These are phyloP conservation scores for Sarcoramphus papa DNA, from an alignment of 2,797 vertebrate species.

Conservation along the genomic window DNA sequence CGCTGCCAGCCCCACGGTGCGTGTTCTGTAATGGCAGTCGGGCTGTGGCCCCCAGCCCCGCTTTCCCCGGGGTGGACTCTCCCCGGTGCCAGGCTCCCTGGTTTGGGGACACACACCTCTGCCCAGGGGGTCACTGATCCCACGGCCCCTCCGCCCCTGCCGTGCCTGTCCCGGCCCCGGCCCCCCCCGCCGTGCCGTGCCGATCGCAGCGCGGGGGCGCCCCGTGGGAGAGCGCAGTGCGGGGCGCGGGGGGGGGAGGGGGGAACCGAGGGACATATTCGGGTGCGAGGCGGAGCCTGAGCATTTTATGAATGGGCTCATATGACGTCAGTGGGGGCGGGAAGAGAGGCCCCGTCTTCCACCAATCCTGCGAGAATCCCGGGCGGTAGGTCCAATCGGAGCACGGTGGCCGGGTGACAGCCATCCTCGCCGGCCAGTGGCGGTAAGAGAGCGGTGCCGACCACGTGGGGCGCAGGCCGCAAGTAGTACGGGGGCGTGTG, in stretches of 20 bases:
- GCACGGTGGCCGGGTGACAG: rapidly evolving
- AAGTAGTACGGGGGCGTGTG: slow-evolving; percentile 36
- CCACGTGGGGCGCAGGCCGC: slow-evolving; percentile 5
- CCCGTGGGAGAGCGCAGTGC: neutral
- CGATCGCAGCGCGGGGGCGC: too few species aligned
- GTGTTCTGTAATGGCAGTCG: too few species aligned
- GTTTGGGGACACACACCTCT: neutral
- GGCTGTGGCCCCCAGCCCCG: too few species aligned
- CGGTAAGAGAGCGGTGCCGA: neutral
- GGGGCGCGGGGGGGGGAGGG: neutral
- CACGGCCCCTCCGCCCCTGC: neutral
- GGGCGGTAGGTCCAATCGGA: rapidly evolving
- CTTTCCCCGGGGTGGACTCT: neutral
- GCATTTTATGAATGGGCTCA: slow-evolving; percentile 63
- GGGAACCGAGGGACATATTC: neutral
- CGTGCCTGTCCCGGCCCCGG: neutral
- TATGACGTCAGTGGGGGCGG: slow-evolving; percentile 25
- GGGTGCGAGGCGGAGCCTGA: neutral
- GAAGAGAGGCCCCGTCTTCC: rapidly evolving
- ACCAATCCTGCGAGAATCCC: neutral
- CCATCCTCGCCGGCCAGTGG: neutral
- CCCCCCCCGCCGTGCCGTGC: neutral
- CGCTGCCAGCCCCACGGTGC: neutral
- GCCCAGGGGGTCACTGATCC: too few species aligned
- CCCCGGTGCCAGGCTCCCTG: neutral